Percentiles rank a stretch among this genome's conserved stretches.
phyloP scores from a whole-genome alignment of 2,797 vertebrate species.

The Antrozous pallidus region DNA sequence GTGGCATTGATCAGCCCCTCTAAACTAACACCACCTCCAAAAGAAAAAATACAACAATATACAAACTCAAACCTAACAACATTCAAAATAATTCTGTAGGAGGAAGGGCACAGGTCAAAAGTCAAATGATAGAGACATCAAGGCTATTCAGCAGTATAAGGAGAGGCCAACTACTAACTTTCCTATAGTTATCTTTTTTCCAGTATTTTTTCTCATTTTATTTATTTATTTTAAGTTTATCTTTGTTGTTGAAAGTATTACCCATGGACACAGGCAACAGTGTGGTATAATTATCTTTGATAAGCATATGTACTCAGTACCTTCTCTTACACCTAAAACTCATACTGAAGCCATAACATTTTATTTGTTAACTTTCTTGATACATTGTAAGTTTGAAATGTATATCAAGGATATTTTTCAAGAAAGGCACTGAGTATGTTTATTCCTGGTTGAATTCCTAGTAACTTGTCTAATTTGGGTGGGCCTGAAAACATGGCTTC shows the following conservation, averaged over 20 bases:
- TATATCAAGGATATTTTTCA: background rate
- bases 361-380: slow-evolving; percentile 19
- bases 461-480: background rate
- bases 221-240: too few relatives aligned
- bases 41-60: background rate
- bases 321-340: slow-evolving; percentile 1
- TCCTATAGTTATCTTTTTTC: background rate
- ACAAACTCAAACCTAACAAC: background rate
- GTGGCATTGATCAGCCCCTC: background rate
- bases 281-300: background rate
- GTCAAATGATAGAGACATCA: background rate
- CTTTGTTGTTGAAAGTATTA: too few relatives aligned
- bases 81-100: slow-evolving; percentile 25
- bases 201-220: too few relatives aligned
- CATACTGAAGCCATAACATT: background rate
- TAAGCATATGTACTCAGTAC: background rate
- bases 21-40: background rate
- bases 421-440: background rate
- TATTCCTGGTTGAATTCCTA: background rate
- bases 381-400: slow-evolving; percentile 1
- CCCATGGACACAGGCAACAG: too few relatives aligned
- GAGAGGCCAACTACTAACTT: background rate
- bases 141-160: background rate
- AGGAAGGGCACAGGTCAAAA: background rate
- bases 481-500: background rate